These are phyloP conservation scores for Erinaceus europaeus DNA, from an alignment of 2,113 vertebrate genomes.

Conservation along the genomic window DNA sequence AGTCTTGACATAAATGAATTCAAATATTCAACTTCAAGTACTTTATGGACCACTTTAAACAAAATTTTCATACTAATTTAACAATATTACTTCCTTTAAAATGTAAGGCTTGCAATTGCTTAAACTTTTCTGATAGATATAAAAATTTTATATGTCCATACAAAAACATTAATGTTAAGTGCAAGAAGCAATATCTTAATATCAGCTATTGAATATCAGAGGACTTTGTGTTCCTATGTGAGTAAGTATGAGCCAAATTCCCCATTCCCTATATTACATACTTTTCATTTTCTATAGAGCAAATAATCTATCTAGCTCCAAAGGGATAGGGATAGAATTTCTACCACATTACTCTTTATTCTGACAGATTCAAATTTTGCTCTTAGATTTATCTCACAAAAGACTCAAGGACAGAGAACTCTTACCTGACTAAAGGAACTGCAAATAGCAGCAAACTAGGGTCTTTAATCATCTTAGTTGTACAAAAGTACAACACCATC, in stretches of 20 bases:
- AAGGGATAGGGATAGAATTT: not conserved
- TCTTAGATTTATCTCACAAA: not conserved
- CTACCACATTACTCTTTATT: not conserved
- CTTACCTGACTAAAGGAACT: not conserved
- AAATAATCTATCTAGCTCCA: not conserved
- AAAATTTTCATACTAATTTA: not conserved
- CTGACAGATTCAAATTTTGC: not conserved
- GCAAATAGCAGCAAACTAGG: not conserved
- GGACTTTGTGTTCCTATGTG: not conserved
- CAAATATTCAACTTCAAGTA: not conserved
- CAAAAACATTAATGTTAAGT: not conserved
- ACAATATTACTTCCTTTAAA: not conserved
- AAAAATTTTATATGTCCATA: not conserved
- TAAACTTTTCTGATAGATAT: not conserved
- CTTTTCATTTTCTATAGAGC: not conserved
- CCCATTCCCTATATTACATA: not conserved
- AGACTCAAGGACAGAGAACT: not conserved
- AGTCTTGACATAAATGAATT: not conserved
- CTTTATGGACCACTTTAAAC: not conserved
- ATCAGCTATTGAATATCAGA: not conserved
- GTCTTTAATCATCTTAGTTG: not conserved
- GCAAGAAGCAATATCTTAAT: not conserved
- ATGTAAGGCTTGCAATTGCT: not conserved
- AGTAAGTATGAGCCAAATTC: not conserved
- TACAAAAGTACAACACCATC: not conserved